A percentile compares a stretch with the other conserved stretches of the same genome.
Conservation (phyloP, 2,797 vertebrate species). For the Darevskia nairensis region DNA sequence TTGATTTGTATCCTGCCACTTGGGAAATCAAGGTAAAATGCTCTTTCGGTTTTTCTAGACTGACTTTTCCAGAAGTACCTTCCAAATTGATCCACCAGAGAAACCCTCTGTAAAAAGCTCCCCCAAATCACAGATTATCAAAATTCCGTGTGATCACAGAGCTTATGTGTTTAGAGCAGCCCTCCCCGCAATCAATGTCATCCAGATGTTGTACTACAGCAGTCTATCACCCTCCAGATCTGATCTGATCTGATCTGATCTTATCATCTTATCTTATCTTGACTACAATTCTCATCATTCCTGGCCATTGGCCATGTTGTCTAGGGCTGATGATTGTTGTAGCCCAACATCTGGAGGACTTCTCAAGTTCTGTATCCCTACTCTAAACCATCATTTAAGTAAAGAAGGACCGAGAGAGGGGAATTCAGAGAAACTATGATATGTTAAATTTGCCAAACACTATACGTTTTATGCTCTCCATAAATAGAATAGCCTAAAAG, state of each 20-base stretch:
- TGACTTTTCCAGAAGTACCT: neutral
- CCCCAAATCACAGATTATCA: neutral
- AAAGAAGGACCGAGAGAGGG: slow-evolving; percentile 43
- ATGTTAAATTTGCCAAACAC: slow-evolving; percentile 31
- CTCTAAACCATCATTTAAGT: slow-evolving; percentile 36
- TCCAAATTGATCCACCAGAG: neutral
- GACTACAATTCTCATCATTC: neutral
- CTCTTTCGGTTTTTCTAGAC: neutral
- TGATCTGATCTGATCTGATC: no score
- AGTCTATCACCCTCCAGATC: neutral
- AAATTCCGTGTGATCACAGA: neutral
- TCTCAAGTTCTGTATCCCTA: neutral
- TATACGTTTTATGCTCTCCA: slow-evolving; percentile 45
- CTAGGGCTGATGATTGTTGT: neutral
- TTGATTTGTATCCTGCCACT: neutral
- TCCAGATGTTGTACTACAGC: neutral
- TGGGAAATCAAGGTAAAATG: neutral
- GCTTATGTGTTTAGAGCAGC: neutral
- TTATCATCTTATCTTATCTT: no score
- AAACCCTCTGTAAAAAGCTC: neutral
- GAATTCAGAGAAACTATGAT: slow-evolving; percentile 32
- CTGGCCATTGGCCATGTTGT: neutral
- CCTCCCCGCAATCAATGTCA: no score
- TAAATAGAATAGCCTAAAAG: slow-evolving; percentile 54
- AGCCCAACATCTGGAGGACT: neutral